phyloP scores from a whole-genome alignment of 2,113 vertebrate genomes.

The Sebastes fasciatus region DNA sequence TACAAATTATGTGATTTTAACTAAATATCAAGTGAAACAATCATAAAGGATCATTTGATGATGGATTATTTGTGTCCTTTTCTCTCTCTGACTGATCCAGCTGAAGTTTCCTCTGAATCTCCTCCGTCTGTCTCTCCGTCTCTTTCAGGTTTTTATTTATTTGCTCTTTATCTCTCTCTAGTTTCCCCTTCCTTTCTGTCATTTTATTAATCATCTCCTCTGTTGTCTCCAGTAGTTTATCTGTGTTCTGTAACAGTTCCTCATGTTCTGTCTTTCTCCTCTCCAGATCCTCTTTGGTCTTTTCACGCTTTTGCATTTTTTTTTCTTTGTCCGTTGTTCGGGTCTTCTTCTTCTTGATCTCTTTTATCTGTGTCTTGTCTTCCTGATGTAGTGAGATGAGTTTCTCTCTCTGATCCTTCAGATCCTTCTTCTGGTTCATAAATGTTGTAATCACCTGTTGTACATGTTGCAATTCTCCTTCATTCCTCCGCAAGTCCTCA shows the following conservation, averaged over 20 bases:
- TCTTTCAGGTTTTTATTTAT: neutral
- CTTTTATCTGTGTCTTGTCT: neutral
- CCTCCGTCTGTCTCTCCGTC: neutral
- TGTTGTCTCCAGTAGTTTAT: neutral
- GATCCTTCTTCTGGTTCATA: neutral
- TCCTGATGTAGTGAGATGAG: neutral
- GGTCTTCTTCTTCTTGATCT: fast-evolving
- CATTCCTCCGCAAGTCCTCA: neutral
- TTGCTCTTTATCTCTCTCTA: neutral
- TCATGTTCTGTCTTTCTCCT: fast-evolving
- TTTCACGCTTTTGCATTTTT: fast-evolving
- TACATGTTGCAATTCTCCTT: neutral
- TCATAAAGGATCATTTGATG: no score
- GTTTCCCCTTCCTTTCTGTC: conserved; percentile 10
- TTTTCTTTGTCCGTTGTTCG: fast-evolving
- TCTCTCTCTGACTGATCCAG: neutral
- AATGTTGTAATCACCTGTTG: fast-evolving
- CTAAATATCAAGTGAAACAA: no score
- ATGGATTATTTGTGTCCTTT: neutral
- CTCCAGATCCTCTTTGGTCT: fast-evolving
- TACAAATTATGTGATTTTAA: no score
- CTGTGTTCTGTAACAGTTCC: neutral
- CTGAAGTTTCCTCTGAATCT: neutral
- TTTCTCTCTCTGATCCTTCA: neutral
- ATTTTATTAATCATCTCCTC: neutral